These are phyloP conservation scores for Diplodus puntazzo DNA, from an alignment of 2,797 vertebrate genomes.

Conservation along the genomic window DNA sequence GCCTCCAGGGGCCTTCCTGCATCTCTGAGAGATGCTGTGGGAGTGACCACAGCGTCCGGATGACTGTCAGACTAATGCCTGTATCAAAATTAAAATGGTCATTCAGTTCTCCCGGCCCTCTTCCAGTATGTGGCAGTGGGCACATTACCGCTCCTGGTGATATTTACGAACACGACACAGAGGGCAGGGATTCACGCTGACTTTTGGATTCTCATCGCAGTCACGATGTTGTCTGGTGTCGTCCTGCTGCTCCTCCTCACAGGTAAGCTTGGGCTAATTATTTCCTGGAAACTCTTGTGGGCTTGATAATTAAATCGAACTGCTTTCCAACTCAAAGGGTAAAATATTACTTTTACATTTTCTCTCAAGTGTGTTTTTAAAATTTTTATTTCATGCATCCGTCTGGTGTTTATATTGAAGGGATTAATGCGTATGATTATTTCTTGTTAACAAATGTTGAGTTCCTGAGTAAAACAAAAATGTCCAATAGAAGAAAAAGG, in stretches of 20 bases:
- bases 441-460: neutral
- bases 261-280: conserved; percentile 47
- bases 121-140: neutral
- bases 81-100: neutral
- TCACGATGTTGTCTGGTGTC: conserved; percentile 34
- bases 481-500: too few species aligned
- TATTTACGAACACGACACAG: conserved; percentile 8
- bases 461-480: neutral
- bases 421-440: too few species aligned
- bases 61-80: conserved; percentile 31
- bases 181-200: neutral
- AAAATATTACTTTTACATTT: neutral
- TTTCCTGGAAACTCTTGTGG: neutral
- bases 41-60: neutral
- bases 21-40: conserved; percentile 21
- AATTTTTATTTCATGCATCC: neutral
- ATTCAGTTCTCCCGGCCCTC: conserved; percentile 19
- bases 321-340: neutral
- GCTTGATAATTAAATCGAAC: neutral
- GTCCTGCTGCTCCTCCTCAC: conserved; percentile 56
- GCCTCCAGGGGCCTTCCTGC: neutral
- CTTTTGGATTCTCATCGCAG: conserved; percentile 2
- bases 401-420: neutral
- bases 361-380: neutral
- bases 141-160: neutral